Percentiles rank a stretch among this genome's conserved stretches.
phyloP scores from a whole-genome alignment of 2,888 invertebrate genomes.

The Lepidocyrtoides sp. region DNA sequence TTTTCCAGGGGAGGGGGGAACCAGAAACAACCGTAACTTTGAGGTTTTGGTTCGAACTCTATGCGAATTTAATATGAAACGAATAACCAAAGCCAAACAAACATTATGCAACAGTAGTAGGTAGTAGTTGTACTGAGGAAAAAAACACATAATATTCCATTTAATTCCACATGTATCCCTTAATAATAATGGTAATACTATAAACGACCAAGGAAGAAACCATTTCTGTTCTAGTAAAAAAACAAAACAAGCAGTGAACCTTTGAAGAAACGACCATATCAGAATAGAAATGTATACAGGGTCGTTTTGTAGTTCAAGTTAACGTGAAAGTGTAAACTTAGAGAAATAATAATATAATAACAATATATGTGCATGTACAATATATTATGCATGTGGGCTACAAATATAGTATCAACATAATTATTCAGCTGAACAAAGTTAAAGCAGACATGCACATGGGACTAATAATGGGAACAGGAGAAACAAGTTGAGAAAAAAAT shows the following conservation, averaged over 20 bases:
- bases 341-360: too few relatives aligned
- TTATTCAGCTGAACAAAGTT: conserved; percentile 52
- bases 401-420: conserved; percentile 57
- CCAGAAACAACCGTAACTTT: neutral
- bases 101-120: neutral
- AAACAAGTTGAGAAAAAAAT: neutral
- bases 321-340: conserved; percentile 11
- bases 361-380: neutral
- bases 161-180: conserved; percentile 17
- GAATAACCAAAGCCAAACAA: neutral
- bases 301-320: neutral
- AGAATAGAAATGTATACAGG: neutral
- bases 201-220: neutral
- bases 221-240: neutral
- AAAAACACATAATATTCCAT: too few relatives aligned
- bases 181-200: neutral
- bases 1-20: conserved; percentile 3
- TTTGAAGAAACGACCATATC: conserved; percentile 12
- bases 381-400: too few relatives aligned
- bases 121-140: too few relatives aligned
- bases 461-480: conserved; percentile 46
- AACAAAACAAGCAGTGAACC: neutral
- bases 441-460: conserved; percentile 55
- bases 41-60: conserved; percentile 14
- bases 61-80: neutral